These are phyloP conservation scores for Mastigias papua DNA, from an alignment of 30 jellyfish, hydroid and myxozoan genomes.

Conservation along the genomic window DNA sequence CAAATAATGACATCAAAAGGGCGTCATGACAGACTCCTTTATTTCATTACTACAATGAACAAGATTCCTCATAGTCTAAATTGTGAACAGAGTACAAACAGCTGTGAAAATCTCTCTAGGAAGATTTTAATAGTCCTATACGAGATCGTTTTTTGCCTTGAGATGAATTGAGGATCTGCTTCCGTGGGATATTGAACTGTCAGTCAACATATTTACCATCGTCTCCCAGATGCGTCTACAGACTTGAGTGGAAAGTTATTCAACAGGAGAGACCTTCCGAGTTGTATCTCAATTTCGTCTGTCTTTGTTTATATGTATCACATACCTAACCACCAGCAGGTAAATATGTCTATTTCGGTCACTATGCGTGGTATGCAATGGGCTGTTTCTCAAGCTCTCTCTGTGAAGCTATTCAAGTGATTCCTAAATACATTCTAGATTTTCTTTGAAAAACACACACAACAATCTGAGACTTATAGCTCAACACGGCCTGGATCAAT, in stretches of 20 bases:
- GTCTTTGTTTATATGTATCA: no score
- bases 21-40: conserved; percentile 7
- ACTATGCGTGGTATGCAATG: no score
- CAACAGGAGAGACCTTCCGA: not conserved
- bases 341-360: no score
- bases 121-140: not conserved
- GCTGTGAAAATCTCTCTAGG: not conserved
- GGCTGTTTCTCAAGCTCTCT: no score
- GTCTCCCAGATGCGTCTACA: not conserved
- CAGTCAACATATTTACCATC: not conserved
- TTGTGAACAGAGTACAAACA: not conserved
- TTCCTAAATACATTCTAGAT: no score
- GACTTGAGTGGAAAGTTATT: not conserved
- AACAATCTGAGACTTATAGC: no score
- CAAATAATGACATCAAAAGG: conserved; percentile 6
- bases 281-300: not conserved
- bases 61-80: not conserved
- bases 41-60: not conserved
- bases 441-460: no score
- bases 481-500: no score
- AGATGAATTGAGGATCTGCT: not conserved
- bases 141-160: not conserved
- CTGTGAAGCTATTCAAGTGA: no score
- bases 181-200: not conserved
- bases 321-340: no score